Evolutionary conservation across 2,888 invertebrate genomes (phyloP).

Genomic region (Rhopalosiphum nymphaeae): DNA sequence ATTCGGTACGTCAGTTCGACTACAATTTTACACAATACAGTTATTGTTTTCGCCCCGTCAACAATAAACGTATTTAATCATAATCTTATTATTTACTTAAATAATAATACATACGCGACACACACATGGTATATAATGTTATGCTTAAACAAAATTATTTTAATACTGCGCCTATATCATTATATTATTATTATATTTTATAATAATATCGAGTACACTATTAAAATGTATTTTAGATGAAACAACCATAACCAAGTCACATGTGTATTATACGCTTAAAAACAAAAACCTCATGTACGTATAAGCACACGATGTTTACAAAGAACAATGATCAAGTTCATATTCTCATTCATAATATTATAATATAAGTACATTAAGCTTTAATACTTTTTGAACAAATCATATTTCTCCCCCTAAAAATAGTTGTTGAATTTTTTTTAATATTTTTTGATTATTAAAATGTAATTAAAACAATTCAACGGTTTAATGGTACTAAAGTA

Average conservation of each 20-base stretch:
- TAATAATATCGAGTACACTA: slow-evolving; percentile 22
- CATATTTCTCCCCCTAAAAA: not conserved
- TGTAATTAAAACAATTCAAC: not conserved
- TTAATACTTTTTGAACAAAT: not conserved
- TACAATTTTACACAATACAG: not conserved
- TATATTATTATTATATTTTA: slow-evolving; percentile 35
- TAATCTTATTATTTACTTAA: slow-evolving; percentile 6
- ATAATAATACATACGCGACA: slow-evolving; percentile 14
- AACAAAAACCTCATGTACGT: slow-evolving; percentile 26
- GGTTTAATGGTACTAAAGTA: not conserved
- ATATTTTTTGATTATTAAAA: not conserved
- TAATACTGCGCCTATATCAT: slow-evolving; percentile 25
- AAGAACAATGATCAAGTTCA: not conserved
- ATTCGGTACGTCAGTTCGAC: not conserved
- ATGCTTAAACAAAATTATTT: slow-evolving; percentile 20
- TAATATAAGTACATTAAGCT: not conserved
- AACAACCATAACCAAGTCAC: slow-evolving; percentile 30
- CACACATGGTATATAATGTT: not conserved
- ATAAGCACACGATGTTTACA: slow-evolving; percentile 15
- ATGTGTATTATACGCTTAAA: slow-evolving; percentile 54
- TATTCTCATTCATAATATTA: not conserved
- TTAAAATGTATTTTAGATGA: slow-evolving; percentile 20
- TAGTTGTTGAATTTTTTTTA: not conserved
- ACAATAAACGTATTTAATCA: not conserved
- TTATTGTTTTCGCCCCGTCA: slow-evolving; percentile 5